Evolutionary conservation across 2,113 vertebrate species (phyloP).

Genomic region (Planiliza haematocheilus): DNA sequence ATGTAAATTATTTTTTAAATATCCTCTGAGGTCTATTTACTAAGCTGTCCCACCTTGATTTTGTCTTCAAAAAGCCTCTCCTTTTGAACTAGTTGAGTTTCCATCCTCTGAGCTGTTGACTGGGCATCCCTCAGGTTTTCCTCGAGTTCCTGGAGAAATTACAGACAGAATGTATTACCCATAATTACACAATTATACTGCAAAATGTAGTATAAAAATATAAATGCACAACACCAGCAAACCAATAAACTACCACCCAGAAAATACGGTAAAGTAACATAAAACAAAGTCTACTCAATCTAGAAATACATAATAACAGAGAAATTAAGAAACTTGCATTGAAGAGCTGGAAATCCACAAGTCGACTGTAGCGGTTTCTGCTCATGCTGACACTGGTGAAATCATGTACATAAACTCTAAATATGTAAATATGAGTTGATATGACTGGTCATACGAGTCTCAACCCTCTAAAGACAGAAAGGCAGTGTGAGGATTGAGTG

Average conservation of each 20-base stretch:
- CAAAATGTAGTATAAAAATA: background rate
- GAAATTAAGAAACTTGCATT: slow-evolving; percentile 67
- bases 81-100: slow-evolving; percentile 95
- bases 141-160: slow-evolving; percentile 91
- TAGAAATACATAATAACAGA: slow-evolving; percentile 7
- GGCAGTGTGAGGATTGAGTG: slow-evolving; percentile 10
- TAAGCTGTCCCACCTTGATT: slow-evolving; percentile 87
- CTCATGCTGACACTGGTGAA: slow-evolving; percentile 56
- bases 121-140: slow-evolving; percentile 96
- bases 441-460: slow-evolving; percentile 15
- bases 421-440: too few species aligned
- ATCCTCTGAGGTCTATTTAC: background rate
- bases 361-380: slow-evolving; percentile 46
- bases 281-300: background rate
- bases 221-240: background rate
- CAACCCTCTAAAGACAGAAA: slow-evolving; percentile 13
- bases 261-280: background rate
- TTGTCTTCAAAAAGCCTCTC: slow-evolving; percentile 97
- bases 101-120: slow-evolving; percentile 94
- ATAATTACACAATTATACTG: background rate
- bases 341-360: slow-evolving; percentile 72
- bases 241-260: background rate
- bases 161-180: background rate
- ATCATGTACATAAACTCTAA: slow-evolving; percentile 4
- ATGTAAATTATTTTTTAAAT: too few species aligned